These are phyloP conservation scores for Neopelma chrysocephalum DNA, from an alignment of 2,797 vertebrate genomes.

Conservation along the genomic window DNA sequence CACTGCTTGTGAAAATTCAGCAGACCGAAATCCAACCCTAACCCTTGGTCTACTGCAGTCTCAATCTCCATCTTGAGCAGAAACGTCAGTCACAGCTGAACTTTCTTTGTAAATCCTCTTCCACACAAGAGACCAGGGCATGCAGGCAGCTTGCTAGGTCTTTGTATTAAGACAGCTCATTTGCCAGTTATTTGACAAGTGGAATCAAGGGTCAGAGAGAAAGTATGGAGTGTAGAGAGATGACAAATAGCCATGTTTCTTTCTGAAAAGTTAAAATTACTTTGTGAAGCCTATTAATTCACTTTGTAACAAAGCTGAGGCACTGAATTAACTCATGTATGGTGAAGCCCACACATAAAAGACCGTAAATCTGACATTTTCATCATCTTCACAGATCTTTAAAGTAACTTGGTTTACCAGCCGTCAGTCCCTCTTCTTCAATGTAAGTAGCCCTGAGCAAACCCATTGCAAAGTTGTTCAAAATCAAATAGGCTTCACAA, in stretches of 20 bases:
- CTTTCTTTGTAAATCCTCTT: background rate
- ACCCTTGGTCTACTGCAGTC: background rate
- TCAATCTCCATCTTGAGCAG: background rate
- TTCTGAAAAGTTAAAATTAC: background rate
- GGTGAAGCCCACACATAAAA: background rate
- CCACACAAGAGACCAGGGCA: background rate
- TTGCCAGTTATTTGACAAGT: background rate
- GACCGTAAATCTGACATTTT: background rate
- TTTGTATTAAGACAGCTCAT: background rate
- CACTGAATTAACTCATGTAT: background rate
- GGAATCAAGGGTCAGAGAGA: background rate
- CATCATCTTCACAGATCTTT: background rate
- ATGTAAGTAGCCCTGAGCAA: background rate
- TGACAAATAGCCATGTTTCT: background rate
- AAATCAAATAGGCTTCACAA: background rate
- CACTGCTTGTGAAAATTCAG: background rate
- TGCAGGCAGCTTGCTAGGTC: background rate
- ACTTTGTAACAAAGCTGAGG: background rate
- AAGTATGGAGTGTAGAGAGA: background rate
- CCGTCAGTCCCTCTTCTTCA: background rate
- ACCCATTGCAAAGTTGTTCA: background rate
- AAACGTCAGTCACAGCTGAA: background rate
- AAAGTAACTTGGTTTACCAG: background rate
- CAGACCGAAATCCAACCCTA: background rate
- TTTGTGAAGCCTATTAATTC: background rate